These are phyloP conservation scores for Meghimatium bilineatum DNA, from an alignment of 2,888 invertebrate genomes.

Conservation along the genomic window DNA sequence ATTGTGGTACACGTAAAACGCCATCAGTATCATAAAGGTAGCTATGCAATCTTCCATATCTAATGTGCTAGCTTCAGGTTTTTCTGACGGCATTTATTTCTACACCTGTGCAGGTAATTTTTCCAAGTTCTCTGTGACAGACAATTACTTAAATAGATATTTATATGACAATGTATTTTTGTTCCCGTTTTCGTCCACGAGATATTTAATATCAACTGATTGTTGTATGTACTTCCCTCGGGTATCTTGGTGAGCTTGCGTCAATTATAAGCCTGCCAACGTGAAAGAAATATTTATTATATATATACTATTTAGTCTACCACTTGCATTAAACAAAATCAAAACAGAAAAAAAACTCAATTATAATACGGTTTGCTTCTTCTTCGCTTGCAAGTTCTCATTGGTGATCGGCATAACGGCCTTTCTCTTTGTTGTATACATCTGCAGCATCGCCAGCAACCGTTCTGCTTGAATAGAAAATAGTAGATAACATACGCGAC, in stretches of 20 bases:
- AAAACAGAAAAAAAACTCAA: neutral
- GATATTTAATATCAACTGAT: no score
- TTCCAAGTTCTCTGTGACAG: neutral
- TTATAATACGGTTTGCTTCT: neutral
- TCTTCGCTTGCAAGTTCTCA: neutral
- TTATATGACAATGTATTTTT: neutral
- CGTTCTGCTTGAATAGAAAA: neutral
- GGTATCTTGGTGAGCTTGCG: no score
- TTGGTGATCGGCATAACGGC: neutral
- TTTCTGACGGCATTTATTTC: neutral
- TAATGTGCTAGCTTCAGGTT: neutral
- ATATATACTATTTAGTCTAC: no score
- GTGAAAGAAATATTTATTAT: no score
- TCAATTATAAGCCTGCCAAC: no score
- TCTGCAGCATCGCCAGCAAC: neutral
- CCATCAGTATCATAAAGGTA: neutral
- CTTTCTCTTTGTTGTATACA: neutral
- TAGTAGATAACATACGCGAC: neutral
- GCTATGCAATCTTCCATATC: conserved; percentile 1
- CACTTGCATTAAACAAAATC: no score
- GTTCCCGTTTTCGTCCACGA: neutral
- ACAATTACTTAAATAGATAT: neutral
- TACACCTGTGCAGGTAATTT: neutral
- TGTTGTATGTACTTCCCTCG: no score
- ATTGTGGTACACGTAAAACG: conserved; percentile 4